Evolutionary conservation across 2,888 invertebrate genomes (phyloP), one percentile per base, ranked within the genome.

Genomic region (Sialis lutaria): DNA sequence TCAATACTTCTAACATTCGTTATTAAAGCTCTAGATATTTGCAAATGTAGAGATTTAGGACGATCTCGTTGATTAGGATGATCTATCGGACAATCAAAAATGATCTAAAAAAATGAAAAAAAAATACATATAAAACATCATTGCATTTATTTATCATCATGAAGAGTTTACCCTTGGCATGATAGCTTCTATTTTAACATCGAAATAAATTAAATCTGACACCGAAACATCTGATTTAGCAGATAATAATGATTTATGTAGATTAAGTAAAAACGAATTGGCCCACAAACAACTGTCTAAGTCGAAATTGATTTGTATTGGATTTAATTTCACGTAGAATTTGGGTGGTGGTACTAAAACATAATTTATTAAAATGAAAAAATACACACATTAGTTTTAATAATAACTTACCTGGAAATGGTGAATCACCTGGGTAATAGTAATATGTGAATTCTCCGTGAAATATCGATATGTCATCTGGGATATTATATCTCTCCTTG

Each of bases 361-460:
- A 49, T 10, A 42, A 42, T 9, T 9, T 42, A 31, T 42, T 48
- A 44, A 40, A 45, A 46, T 33, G 37, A 7, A 43, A 35, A 33
- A 9, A n/a, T 39, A 34, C 10, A 44, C 50, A 39, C n/a, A 22
- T 5, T 5, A 31, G n/a, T 40, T 42, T 8, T n/a, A 30, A 22
- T 6, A 37, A 49, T 48, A 44, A 68, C 77, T 74, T 71, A 90
- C 90, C 70, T 58, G 91, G 90, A 68, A 89, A 90, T 56, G 82
- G 81, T 48, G 82, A 77, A 58, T 90, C 89, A 41, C 87, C 89
- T 0, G 95, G 93, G 61, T 95, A 95, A 62, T 96, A 97, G 65
- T 91, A 97, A 62, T 90, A 89, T 1, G 92, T 92, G 54, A 93
- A 85, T 62, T 98, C 97, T 0, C 93, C 84, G 65, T 97, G 96